Base-by-base conservation (phyloP, 2,888 invertebrate genomes). In the Eubasilissa splendida region DNA sequence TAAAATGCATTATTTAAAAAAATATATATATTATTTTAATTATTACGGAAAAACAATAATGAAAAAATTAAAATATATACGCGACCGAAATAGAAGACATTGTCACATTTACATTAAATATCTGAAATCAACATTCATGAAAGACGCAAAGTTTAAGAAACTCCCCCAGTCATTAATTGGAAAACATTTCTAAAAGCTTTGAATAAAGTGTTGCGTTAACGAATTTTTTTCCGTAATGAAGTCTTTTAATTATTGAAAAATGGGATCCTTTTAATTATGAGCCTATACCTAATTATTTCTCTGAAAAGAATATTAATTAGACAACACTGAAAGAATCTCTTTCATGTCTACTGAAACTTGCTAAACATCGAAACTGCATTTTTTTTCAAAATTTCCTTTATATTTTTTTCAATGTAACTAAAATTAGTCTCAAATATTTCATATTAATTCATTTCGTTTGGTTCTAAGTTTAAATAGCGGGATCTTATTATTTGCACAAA, bases 171-270 rank as follows among this genome's bases (percentile, higher is more conserved):
- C 22, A n/a, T 74, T 74, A 74, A 74, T 74, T 74, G 74, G 74
- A 74, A 74, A 74, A 74, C 33, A 50, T 74, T 74, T 42, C 58
- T n/a, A 74, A 74, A 74, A 58, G 14, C 59, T 74, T 74, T 74
- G 74, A 74, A 31, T 74, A 14, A 50, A 59, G 50, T n/a, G 22
- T 74, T 10, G 33, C 74, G n/a, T 12, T 74, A 58, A 74, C 58
- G 74, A 58, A 31, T 58, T 42, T 71, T 70, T 74, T 74, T 42
- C 59, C 50, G 59, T 59, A 74, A 74, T 33, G 56, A 59, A 74
- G 59, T 65, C 50, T 56, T 68, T 77, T 78, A 70, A 78, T 52
- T 71, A 59, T 71, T 53, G 50, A 71, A 78, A 76, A 78, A 71
- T 68, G 52, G 12, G 76, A 76, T 76, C 52, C 50, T 33, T 76